Percentiles rank a stretch among this genome's conserved stretches.
Conservation (phyloP, 2,888 invertebrate species). For the Drosophila mimica region DNA sequence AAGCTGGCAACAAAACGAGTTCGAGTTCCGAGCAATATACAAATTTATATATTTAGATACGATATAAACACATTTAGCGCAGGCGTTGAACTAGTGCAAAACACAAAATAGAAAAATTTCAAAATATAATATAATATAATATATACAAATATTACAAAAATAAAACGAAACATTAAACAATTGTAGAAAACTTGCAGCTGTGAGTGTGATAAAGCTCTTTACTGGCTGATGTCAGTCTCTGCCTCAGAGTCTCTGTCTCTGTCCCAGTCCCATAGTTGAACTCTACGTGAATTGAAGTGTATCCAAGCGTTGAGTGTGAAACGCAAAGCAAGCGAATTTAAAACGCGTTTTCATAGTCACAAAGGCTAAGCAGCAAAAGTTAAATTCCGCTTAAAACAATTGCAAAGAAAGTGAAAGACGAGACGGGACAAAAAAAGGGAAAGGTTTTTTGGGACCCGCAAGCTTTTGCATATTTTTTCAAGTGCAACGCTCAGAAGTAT, state of each 20-base stretch:
- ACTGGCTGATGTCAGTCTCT: constrained; percentile 69
- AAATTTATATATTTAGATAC: constrained; percentile 48
- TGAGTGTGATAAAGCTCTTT: constrained; percentile 18
- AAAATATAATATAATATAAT: constrained; percentile 54
- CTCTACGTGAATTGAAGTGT: constrained; percentile 64
- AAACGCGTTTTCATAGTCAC: constrained; percentile 53
- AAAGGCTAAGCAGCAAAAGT: constrained; percentile 67
- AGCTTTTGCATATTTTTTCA: constrained; percentile 49
- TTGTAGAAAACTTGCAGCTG: constrained; percentile 43
- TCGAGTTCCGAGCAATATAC: constrained; percentile 50
- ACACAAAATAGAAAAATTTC: constrained; percentile 25
- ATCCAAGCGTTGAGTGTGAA: constrained; percentile 78
- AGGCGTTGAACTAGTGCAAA: constrained; percentile 63
- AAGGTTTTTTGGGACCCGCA: constrained; percentile 54
- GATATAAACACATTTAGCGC: constrained; percentile 53
- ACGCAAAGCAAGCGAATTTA: constrained; percentile 56
- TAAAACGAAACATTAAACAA: constrained; percentile 49
- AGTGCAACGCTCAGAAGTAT: constrained; percentile 60
- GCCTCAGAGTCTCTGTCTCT: neutral
- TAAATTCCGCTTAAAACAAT: constrained; percentile 50
- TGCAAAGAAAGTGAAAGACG: constrained; percentile 78
- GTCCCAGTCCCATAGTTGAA: constrained; percentile 42
- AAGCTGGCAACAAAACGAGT: constrained; percentile 58
- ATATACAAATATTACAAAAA: constrained; percentile 27
- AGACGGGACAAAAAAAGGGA: constrained; percentile 51